These are phyloP conservation scores for Copsychus sechellarum DNA, from an alignment of 2,113 vertebrate genomes.

Conservation along the genomic window DNA sequence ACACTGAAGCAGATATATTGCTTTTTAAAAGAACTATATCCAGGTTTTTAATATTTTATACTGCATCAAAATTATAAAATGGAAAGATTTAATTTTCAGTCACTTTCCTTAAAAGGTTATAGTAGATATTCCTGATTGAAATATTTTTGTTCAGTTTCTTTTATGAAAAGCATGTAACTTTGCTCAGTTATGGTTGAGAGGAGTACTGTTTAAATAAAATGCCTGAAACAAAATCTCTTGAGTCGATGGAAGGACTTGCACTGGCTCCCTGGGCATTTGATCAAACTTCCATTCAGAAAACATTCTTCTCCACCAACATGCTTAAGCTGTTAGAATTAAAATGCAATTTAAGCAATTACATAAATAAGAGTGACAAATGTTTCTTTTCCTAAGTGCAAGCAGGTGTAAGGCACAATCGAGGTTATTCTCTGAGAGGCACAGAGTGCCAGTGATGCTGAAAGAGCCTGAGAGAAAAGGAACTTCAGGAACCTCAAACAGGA, in stretches of 20 bases:
- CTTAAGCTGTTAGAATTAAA: constrained; percentile 56
- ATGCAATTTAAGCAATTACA: constrained; percentile 46
- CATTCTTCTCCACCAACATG: constrained; percentile 3
- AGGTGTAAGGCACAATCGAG: not conserved
- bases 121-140: not conserved
- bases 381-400: constrained; percentile 56
- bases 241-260: not conserved
- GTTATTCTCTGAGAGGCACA: not conserved
- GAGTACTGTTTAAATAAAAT: not conserved
- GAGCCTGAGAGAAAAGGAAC: not conserved
- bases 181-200: not conserved
- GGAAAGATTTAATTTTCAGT: not conserved
- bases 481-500: not conserved
- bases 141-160: not conserved
- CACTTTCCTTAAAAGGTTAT: not conserved
- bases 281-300: constrained; percentile 50
- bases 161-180: not conserved
- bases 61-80: not conserved
- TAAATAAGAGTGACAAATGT: constrained; percentile 54
- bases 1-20: not conserved
- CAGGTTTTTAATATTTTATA: not conserved
- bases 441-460: not conserved
- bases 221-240: not conserved
- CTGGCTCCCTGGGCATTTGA: not conserved
- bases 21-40: not conserved